Evolutionary conservation across 2,797 vertebrate genomes (phyloP).

Genomic region (Leucoraja ocellata): DNA sequence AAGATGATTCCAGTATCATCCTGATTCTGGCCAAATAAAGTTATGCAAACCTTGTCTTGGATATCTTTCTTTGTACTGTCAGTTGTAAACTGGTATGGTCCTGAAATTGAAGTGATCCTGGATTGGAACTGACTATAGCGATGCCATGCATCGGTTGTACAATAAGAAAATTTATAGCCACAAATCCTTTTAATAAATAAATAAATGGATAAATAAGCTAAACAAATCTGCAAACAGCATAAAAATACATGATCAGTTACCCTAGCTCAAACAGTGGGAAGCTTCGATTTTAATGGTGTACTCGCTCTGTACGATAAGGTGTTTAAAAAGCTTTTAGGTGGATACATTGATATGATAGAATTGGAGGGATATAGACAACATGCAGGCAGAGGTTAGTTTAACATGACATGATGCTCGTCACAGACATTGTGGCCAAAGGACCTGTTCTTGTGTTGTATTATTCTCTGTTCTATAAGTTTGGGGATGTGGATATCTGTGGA

Average conservation of each 20-base stretch:
- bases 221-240: background rate
- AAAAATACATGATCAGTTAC: conserved; percentile 16
- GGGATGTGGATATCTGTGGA: background rate
- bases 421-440: too few relatives aligned
- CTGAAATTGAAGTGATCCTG: background rate
- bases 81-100: background rate
- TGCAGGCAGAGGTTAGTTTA: background rate
- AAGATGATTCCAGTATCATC: background rate
- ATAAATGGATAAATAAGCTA: background rate
- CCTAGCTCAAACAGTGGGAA: background rate
- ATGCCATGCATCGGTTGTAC: background rate
- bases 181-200: background rate
- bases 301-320: background rate
- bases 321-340: background rate
- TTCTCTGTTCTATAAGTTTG: too few relatives aligned
- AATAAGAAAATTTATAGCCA: background rate
- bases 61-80: background rate
- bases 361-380: background rate
- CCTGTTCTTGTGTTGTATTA: too few relatives aligned
- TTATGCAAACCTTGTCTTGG: too few relatives aligned
- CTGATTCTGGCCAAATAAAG: background rate
- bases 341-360: background rate
- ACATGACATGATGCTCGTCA: too few relatives aligned
- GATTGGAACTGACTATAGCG: background rate
- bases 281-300: background rate